Evolutionary conservation across 2,888 invertebrate genomes (phyloP).

Genomic region (Eurytoma californica): DNA sequence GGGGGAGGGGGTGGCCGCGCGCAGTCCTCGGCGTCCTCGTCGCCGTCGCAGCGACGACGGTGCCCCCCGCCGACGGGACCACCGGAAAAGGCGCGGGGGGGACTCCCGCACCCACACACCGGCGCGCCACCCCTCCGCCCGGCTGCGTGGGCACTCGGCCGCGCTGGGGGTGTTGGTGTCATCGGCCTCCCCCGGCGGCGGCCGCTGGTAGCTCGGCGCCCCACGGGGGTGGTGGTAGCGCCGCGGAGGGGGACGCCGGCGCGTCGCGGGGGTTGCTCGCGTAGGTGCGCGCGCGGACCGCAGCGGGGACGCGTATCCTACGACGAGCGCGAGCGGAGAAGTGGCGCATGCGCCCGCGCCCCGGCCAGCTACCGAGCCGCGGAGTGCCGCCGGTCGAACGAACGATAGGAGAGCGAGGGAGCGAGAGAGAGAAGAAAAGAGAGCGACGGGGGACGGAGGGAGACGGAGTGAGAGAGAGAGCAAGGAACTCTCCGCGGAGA

Average conservation of each 20-base stretch:
- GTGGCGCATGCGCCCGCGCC: slow-evolving; percentile 52
- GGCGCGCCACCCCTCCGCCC: neutral
- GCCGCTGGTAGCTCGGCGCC: slow-evolving; percentile 25
- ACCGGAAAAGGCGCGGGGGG: slow-evolving; percentile 10
- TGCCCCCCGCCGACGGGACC: neutral
- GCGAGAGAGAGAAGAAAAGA: slow-evolving; percentile 17
- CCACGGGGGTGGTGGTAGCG: slow-evolving; percentile 21
- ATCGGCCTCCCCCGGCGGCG: slow-evolving; percentile 30
- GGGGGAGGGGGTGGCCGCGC: neutral
- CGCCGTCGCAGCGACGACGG: slow-evolving; percentile 32
- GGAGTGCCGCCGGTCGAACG: slow-evolving; percentile 30
- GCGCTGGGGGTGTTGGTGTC: slow-evolving; percentile 36
- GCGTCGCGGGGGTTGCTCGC: neutral
- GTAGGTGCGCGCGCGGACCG: neutral
- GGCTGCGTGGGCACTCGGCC: neutral
- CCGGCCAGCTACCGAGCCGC: slow-evolving; percentile 20
- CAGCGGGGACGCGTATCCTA: slow-evolving; percentile 9
- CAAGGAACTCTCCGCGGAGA: slow-evolving; percentile 62
- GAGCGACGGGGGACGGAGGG: slow-evolving; percentile 48
- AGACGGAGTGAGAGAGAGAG: slow-evolving; percentile 63
- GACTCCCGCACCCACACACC: neutral
- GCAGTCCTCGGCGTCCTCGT: slow-evolving; percentile 5
- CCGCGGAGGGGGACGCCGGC: neutral
- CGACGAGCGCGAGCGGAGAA: slow-evolving; percentile 1
- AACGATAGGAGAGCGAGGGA: slow-evolving; percentile 9